phyloP scores from a whole-genome alignment of 2,797 vertebrate species.

The Hemibagrus guttatus region DNA sequence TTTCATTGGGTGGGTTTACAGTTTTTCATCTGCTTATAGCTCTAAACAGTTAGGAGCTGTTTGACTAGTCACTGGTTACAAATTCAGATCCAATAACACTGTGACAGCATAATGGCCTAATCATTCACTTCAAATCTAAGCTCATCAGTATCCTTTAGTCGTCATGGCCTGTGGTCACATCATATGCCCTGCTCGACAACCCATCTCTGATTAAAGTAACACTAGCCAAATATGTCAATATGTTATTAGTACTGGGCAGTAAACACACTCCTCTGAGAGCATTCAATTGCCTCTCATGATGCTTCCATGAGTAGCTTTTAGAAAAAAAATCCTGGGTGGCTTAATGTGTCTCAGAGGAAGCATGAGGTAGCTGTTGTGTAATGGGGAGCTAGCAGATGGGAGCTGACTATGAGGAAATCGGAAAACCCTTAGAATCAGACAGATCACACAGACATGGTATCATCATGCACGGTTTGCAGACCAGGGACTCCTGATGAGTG shows the following conservation, averaged over 20 bases:
- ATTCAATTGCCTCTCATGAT: neutral
- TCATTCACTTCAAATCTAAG: neutral
- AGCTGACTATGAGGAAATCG: neutral
- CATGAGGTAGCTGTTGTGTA: neutral
- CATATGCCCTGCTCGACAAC: too few species aligned
- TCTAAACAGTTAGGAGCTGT: neutral
- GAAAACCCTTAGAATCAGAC: neutral
- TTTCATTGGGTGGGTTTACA: neutral
- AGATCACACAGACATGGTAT: neutral
- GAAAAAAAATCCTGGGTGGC: neutral
- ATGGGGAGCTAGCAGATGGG: neutral
- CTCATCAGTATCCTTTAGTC: neutral
- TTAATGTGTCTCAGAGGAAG: neutral
- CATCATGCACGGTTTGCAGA: neutral
- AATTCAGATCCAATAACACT: neutral
- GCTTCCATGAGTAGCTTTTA: neutral
- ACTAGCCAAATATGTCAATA: neutral
- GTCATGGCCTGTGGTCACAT: neutral
- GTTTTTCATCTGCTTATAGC: neutral
- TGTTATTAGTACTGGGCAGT: neutral
- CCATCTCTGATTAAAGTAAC: neutral
- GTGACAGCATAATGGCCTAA: neutral
- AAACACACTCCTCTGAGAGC: neutral
- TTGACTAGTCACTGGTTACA: neutral
- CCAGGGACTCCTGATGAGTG: neutral